Conservation (phyloP, 1,140 invertebrate genomes). For the Ylistrum balloti region DNA sequence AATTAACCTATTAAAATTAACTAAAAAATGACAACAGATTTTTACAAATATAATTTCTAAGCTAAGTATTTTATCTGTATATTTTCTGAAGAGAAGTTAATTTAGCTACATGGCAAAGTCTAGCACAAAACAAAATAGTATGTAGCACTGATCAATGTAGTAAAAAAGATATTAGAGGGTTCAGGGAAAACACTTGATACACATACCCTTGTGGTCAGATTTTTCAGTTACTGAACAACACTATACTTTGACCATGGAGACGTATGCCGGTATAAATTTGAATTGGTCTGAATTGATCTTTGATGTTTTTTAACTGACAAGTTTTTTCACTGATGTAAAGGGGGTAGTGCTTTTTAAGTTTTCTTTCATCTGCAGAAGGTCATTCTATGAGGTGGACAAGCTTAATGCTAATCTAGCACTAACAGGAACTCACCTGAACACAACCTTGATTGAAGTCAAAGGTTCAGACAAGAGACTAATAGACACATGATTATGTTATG, state of each 20-base stretch:
- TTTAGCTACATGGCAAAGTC: not conserved
- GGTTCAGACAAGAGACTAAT: not conserved
- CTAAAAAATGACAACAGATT: not conserved
- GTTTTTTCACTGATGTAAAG: not conserved
- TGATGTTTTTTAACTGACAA: too few species aligned
- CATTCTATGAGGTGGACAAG: not conserved
- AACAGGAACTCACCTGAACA: not conserved
- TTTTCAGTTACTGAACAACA: too few species aligned
- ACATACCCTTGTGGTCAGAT: too few species aligned
- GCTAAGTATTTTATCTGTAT: not conserved
- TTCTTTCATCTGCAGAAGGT: too few species aligned
- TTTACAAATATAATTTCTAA: not conserved
- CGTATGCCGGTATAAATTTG: too few species aligned
- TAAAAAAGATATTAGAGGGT: not conserved
- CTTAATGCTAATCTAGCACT: not conserved
- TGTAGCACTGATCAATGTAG: not conserved
- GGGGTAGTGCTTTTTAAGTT: too few species aligned
- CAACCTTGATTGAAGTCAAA: too few species aligned
- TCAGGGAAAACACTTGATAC: too few species aligned
- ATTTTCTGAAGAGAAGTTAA: not conserved
- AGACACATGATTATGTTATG: slow-evolving; percentile 14
- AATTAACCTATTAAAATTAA: not conserved
- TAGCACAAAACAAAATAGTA: not conserved
- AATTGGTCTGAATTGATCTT: too few species aligned
- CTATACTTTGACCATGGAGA: too few species aligned